Conservation (phyloP, 2,888 invertebrate genomes). For the Antitype chi region DNA sequence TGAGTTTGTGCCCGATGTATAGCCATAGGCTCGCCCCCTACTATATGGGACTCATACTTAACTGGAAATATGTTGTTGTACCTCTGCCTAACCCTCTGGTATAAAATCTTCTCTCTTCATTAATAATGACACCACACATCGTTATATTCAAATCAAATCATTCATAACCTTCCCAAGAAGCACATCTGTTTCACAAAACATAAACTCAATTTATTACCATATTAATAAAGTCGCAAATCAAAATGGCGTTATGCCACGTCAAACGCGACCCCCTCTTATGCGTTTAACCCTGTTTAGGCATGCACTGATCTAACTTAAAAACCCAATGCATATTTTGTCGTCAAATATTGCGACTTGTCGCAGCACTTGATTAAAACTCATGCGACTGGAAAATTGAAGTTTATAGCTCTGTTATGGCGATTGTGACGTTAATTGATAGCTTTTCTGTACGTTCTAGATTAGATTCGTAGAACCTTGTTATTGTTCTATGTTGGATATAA, state of each 20-base stretch:
- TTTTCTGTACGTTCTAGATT: conserved; percentile 27
- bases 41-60: background rate
- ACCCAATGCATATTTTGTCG: conserved; percentile 75
- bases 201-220: conserved; percentile 67
- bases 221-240: conserved; percentile 71
- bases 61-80: background rate
- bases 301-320: conserved; percentile 66
- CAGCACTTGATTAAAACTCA: conserved; percentile 67
- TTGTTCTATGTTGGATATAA: conserved; percentile 8
- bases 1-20: background rate
- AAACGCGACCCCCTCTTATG: conserved; percentile 62
- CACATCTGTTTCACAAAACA: conserved; percentile 61
- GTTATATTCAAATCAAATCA: conserved; percentile 47
- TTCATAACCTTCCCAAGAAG: conserved; percentile 24
- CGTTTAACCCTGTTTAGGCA: conserved; percentile 74
- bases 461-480: background rate
- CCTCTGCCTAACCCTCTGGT: background rate
- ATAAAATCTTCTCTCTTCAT: background rate
- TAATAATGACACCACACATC: conserved; percentile 19
- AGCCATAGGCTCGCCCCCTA: background rate
- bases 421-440: conserved; percentile 49
- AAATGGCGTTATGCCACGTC: conserved; percentile 68
- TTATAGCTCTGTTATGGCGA: conserved; percentile 60
- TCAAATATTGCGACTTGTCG: conserved; percentile 66
- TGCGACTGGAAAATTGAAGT: conserved; percentile 65